phyloP scores from a whole-genome alignment of 1,140 invertebrate genomes.

The Atta colombica region DNA sequence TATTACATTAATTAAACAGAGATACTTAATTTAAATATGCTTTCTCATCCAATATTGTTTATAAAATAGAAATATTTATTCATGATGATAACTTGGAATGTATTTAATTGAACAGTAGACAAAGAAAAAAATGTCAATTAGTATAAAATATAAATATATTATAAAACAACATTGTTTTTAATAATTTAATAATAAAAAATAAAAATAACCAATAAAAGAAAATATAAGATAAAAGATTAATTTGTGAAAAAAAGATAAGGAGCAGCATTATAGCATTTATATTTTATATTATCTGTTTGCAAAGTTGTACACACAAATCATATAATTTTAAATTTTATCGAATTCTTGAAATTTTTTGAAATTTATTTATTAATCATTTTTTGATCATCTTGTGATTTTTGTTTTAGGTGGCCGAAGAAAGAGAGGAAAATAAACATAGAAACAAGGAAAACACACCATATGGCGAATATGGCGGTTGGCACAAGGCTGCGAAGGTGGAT shows the following conservation, averaged over 20 bases:
- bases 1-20: background rate
- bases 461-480: slow-evolving; percentile 98
- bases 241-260: background rate
- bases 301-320: background rate
- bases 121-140: too few relatives aligned
- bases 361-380: background rate
- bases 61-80: background rate
- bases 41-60: background rate
- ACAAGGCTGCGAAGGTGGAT: slow-evolving; percentile 99
- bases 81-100: background rate
- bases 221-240: background rate
- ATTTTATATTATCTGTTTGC: background rate
- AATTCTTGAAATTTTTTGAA: slow-evolving; percentile 14
- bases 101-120: too few relatives aligned
- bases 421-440: slow-evolving; percentile 97
- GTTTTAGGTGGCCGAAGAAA: slow-evolving; percentile 95
- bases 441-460: slow-evolving; percentile 96
- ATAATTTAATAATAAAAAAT: background rate
- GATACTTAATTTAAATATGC: background rate
- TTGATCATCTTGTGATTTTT: background rate
- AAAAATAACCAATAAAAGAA: background rate
- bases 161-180: too few relatives aligned
- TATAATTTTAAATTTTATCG: background rate
- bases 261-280: background rate
- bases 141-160: too few relatives aligned